Evolutionary conservation across 1,140 invertebrate species (phyloP).

Genomic region (Trichonephila inaurata): DNA sequence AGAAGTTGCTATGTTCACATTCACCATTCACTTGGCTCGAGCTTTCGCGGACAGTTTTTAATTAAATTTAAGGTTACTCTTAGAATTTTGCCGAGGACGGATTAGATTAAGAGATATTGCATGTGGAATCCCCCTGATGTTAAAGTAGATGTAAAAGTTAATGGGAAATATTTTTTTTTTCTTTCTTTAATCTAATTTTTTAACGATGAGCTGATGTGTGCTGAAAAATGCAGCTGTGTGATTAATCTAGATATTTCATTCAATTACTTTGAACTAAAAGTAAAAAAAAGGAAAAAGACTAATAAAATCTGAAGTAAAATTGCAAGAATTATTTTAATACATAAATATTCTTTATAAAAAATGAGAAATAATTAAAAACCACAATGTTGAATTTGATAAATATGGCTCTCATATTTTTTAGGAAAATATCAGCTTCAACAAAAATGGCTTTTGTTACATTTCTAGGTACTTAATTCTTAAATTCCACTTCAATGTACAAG

Average conservation of each 20-base stretch:
- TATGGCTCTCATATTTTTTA: too few relatives aligned
- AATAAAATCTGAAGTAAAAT: too few relatives aligned
- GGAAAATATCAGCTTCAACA: too few relatives aligned
- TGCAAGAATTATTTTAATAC: too few relatives aligned
- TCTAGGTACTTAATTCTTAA: too few relatives aligned
- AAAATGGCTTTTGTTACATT: too few relatives aligned
- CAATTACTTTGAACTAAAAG: not conserved
- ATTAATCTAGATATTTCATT: not conserved
- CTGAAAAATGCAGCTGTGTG: not conserved
- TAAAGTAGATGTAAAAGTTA: not conserved
- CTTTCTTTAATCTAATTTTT: not conserved
- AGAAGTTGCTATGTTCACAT: not conserved
- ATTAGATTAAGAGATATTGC: conserved; percentile 8
- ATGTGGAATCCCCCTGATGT: not conserved
- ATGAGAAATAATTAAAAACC: too few relatives aligned
- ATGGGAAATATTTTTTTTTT: not conserved
- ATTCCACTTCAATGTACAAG: too few relatives aligned
- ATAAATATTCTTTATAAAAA: too few relatives aligned
- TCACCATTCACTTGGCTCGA: not conserved
- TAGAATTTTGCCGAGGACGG: not conserved
- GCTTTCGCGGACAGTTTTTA: not conserved
- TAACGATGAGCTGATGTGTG: not conserved
- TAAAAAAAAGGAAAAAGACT: not conserved
- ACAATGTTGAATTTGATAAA: too few relatives aligned
- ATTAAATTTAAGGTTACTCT: not conserved